Conservation (phyloP, 2,888 invertebrate species). For the Pinctada fucata region DNA sequence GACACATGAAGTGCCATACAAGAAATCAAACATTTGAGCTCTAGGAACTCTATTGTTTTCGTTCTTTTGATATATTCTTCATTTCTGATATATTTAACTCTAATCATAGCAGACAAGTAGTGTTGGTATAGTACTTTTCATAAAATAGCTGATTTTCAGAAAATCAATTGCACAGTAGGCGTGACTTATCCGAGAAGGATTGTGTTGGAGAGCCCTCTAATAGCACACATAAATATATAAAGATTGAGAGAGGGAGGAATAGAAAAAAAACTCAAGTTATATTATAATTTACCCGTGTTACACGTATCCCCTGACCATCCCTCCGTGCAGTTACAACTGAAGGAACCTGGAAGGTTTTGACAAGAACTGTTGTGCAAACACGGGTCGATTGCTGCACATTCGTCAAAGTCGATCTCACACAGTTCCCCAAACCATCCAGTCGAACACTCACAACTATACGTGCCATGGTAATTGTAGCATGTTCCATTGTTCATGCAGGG, state of each 20-base stretch:
- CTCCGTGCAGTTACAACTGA: conserved; percentile 56
- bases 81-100: too few relatives aligned
- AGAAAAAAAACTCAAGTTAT: neutral
- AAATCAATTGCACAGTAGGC: too few relatives aligned
- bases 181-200: too few relatives aligned
- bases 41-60: too few relatives aligned
- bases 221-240: neutral
- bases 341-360: conserved; percentile 33
- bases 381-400: neutral
- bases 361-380: conserved; percentile 37
- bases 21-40: too few relatives aligned
- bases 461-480: conserved; percentile 14
- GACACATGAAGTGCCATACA: too few relatives aligned
- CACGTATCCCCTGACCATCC: conserved; percentile 46
- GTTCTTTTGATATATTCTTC: too few relatives aligned
- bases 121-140: too few relatives aligned
- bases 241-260: neutral
- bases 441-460: conserved; percentile 11
- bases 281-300: conserved; percentile 5
- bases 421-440: conserved; percentile 2
- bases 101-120: too few relatives aligned
- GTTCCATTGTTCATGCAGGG: conserved; percentile 15
- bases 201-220: too few relatives aligned
- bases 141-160: too few relatives aligned
- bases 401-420: conserved; percentile 21